Conservation (phyloP, 2,797 vertebrate genomes). For the Ceryle rudis region DNA sequence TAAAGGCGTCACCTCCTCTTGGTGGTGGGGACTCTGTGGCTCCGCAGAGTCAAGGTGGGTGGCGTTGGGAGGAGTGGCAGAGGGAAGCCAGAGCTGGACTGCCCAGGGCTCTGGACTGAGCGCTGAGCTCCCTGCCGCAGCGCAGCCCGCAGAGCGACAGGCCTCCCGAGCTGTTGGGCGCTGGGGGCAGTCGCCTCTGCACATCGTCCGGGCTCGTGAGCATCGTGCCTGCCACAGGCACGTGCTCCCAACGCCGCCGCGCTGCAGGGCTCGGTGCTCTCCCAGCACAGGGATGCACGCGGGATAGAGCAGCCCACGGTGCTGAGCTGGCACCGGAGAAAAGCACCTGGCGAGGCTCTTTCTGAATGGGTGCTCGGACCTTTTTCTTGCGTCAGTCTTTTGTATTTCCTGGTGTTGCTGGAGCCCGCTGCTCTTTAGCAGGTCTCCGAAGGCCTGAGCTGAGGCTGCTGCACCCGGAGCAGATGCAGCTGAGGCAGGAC, state of each 20-base stretch:
- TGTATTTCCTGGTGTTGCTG: accelerated
- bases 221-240: accelerated
- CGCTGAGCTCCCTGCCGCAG: not conserved
- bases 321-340: no score
- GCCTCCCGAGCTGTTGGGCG: not conserved
- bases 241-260: accelerated
- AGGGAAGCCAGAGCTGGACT: accelerated
- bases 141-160: accelerated
- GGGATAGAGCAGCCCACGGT: no score
- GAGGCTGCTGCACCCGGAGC: not conserved
- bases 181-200: not conserved
- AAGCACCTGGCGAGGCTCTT: no score
- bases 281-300: not conserved
- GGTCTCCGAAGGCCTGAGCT: accelerated
- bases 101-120: accelerated
- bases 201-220: accelerated
- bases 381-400: not conserved
- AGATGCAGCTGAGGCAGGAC: not conserved
- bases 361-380: no score
- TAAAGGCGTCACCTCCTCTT: not conserved
- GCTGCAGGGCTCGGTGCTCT: accelerated
- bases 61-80: not conserved
- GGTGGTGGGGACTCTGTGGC: not conserved
- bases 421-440: accelerated
- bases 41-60: not conserved